These are phyloP conservation scores for Hypsopygia costalis DNA, from an alignment of 2,888 invertebrate genomes.

Conservation along the genomic window DNA sequence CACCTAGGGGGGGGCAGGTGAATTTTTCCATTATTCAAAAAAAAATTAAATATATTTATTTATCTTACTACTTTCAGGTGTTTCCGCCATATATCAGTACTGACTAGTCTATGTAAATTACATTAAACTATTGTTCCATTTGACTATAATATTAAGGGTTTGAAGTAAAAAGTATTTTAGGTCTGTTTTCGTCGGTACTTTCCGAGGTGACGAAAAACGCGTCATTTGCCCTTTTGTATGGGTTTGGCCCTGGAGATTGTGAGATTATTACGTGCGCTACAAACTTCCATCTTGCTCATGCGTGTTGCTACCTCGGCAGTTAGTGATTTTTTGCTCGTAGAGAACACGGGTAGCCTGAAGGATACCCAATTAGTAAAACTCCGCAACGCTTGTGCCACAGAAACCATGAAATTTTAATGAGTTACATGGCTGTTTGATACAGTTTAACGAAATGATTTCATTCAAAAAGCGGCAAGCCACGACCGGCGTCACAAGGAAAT, in stretches of 20 bases:
- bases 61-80: no score
- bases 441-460: constrained; percentile 39
- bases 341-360: not conserved
- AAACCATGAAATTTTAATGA: constrained; percentile 35
- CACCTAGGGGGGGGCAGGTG: no score
- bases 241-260: not conserved
- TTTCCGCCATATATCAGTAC: no score
- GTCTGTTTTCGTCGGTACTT: not conserved
- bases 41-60: no score
- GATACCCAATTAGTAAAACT: constrained; percentile 3
- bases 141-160: no score
- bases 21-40: no score
- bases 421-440: constrained; percentile 35
- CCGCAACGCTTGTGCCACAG: constrained; percentile 17
- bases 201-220: not conserved
- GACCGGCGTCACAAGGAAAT: constrained; percentile 30
- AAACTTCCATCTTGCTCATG: constrained; percentile 3
- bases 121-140: no score
- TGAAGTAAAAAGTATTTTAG: no score
- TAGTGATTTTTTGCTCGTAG: constrained; percentile 1
- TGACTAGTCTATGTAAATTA: no score
- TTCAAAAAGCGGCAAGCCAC: constrained; percentile 32
- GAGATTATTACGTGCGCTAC: not conserved
- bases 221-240: not conserved
- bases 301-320: not conserved